Base-by-base conservation (phyloP, 1,140 invertebrate species). In the Cylas formicarius region DNA sequence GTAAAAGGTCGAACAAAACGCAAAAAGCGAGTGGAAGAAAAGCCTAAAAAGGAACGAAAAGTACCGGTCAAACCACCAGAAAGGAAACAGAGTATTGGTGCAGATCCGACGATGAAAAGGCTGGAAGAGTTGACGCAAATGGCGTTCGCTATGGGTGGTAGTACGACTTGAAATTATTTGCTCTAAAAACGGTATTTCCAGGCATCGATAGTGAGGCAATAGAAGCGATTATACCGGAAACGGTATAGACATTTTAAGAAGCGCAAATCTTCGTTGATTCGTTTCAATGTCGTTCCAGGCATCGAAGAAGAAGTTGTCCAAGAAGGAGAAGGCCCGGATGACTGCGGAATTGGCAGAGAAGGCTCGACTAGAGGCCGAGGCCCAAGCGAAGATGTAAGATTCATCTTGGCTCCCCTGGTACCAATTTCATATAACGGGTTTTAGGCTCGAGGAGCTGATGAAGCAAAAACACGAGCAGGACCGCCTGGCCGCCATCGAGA, bases 321-420 rank as follows among this genome's bases (percentile, higher is more conserved):
- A 71, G 44, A 70, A 70, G 52, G 67, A 71, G 38, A 68, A 67
- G 41, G 65, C 62, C 0, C 61, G 62, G 4, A 51, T 70, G 19
- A 63, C 67, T 52, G 62, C 64, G 10, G 68, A 71, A 47, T 58
- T 63, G 49, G 66, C 63, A 0, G 69, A 71, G 43, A 45, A 68
- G 23, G 33, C 65, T 20, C 63, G 63, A 13, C 56, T 67, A 7
- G 67, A 67, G 52, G 58, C 65, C 54, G 67, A 71, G 45, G 61
- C 66, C 34, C 68, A 68, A 32, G 49, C 37, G 17, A 48, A 37
- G 32, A 48, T 19, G 46, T 31, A 6, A 7, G 5, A 13, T 6
- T 31, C 29, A 6, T 11, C 10, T 42, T 19, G 34, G 22, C n/a
- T 49, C 18, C 40, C 10, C 9, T 24, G 4, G 32, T 24, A 28